phyloP scores from a whole-genome alignment of 1,140 invertebrate genomes.

The Zaprionus inermis region DNA sequence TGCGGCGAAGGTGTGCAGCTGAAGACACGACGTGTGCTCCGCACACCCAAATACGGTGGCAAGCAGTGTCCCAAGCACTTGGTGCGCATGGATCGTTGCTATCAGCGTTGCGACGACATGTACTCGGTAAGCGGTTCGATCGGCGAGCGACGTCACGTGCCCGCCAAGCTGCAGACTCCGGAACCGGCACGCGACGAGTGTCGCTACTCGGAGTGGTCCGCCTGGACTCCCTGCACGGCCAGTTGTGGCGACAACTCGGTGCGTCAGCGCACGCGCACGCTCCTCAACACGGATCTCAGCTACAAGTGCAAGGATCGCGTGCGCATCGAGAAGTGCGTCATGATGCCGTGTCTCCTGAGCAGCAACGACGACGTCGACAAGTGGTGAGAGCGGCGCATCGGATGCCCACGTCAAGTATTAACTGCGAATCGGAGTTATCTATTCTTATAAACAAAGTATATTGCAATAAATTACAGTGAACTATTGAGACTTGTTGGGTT shows the following conservation, averaged over 20 bases:
- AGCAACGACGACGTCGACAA: constrained; percentile 72
- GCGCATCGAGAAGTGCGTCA: constrained; percentile 78
- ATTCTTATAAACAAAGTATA: background rate
- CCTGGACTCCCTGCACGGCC: constrained; percentile 87
- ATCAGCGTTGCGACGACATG: constrained; percentile 82
- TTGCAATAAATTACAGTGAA: background rate
- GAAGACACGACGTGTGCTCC: constrained; percentile 84
- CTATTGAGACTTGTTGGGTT: background rate
- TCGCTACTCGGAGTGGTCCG: constrained; percentile 87
- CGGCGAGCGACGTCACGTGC: constrained; percentile 54
- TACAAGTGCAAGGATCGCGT: constrained; percentile 81
- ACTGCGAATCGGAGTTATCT: background rate
- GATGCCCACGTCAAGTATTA: background rate
- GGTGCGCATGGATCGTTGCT: constrained; percentile 70
- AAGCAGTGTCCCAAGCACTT: constrained; percentile 88
- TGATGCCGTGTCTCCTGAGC: constrained; percentile 74
- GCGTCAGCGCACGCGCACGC: constrained; percentile 71
- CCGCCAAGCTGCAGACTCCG: constrained; percentile 31
- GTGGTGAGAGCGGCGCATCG: constrained; percentile 40
- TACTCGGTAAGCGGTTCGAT: constrained; percentile 65
- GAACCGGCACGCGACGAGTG: constrained; percentile 84
- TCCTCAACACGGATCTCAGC: constrained; percentile 77
- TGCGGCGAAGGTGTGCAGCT: constrained; percentile 86
- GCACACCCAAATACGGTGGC: constrained; percentile 88
- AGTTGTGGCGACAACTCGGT: constrained; percentile 85